phyloP scores from a whole-genome alignment of 1,140 invertebrate species.

The Aphelenchoides fujianensis region DNA sequence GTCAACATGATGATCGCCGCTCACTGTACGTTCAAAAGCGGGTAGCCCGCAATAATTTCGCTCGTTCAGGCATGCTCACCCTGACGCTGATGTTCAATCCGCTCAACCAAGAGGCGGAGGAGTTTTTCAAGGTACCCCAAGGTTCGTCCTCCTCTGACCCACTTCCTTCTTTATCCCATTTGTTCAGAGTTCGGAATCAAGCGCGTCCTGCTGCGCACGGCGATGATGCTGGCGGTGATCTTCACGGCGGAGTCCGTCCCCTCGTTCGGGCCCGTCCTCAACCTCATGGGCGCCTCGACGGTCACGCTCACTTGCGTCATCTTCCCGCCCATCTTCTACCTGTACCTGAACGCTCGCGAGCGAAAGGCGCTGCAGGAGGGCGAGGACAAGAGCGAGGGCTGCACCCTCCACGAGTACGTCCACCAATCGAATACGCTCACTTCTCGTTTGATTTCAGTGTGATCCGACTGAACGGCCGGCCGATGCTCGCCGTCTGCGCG shows the following conservation, averaged over 20 bases:
- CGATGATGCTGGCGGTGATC: slow-evolving; percentile 70
- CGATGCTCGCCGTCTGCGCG: neutral
- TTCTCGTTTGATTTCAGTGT: neutral
- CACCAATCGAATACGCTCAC: slow-evolving; percentile 1
- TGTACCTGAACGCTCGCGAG: slow-evolving; percentile 37
- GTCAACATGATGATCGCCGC: slow-evolving; percentile 62
- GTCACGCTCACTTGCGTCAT: slow-evolving; percentile 68
- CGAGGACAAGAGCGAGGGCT: neutral
- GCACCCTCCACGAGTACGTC: neutral
- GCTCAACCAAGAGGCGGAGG: slow-evolving; percentile 59
- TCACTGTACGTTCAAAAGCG: slow-evolving; percentile 26
- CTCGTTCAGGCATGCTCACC: slow-evolving; percentile 37
- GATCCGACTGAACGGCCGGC: neutral
- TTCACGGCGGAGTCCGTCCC: slow-evolving; percentile 79
- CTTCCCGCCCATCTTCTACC: slow-evolving; percentile 60
- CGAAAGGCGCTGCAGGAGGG: neutral
- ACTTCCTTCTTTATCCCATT: neutral
- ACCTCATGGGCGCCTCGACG: slow-evolving; percentile 78
- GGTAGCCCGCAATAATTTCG: neutral
- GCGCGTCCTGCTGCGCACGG: slow-evolving; percentile 73
- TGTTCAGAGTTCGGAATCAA: slow-evolving; percentile 70
- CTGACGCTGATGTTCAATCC: slow-evolving; percentile 48
- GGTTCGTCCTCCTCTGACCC: slow-evolving; percentile 29
- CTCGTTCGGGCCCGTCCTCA: slow-evolving; percentile 80
- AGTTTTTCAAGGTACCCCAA: slow-evolving; percentile 56